These are phyloP conservation scores for Drosophila azteca DNA, from an alignment of 1,140 invertebrate species.

Conservation along the genomic window DNA sequence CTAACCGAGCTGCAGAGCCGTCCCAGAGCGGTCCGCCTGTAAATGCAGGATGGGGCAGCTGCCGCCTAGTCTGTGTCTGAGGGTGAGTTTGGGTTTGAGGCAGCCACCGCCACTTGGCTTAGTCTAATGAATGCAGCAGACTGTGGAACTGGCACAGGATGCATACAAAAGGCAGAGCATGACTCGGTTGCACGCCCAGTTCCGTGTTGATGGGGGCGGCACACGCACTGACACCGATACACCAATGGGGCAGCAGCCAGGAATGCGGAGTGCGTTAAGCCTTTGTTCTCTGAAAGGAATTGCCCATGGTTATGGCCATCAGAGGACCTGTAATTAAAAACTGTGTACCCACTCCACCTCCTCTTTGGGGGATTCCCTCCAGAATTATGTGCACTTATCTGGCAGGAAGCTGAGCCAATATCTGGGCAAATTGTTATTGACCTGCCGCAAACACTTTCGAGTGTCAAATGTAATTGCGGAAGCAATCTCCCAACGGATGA, in stretches of 20 bases:
- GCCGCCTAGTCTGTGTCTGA: too few species aligned
- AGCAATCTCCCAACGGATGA: conserved; percentile 32
- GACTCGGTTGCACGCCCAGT: conserved; percentile 2
- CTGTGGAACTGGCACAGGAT: conserved; percentile 73
- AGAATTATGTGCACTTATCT: conserved; percentile 63
- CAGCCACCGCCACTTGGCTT: conserved; percentile 52
- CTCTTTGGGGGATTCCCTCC: neutral
- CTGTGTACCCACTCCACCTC: conserved; percentile 6
- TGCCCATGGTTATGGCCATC: conserved; percentile 61
- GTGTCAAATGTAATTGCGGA: conserved; percentile 65
- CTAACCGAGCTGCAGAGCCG: conserved; percentile 5
- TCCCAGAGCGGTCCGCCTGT: conserved; percentile 34
- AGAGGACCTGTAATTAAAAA: conserved; percentile 75
- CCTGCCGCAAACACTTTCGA: conserved; percentile 41
- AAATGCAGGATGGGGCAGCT: conserved; percentile 37
- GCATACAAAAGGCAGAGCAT: conserved; percentile 60
- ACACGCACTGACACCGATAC: conserved; percentile 53
- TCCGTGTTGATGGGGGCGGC: conserved; percentile 29
- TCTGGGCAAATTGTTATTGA: conserved; percentile 57
- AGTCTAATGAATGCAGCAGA: conserved; percentile 78
- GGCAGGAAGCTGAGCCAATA: conserved; percentile 58
- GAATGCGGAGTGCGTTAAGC: conserved; percentile 31
- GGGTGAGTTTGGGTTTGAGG: too few species aligned
- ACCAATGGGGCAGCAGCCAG: conserved; percentile 32
- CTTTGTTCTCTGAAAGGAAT: conserved; percentile 41